Conservation (phyloP, 2,888 invertebrate species). For the Phorcus lineatus region DNA sequence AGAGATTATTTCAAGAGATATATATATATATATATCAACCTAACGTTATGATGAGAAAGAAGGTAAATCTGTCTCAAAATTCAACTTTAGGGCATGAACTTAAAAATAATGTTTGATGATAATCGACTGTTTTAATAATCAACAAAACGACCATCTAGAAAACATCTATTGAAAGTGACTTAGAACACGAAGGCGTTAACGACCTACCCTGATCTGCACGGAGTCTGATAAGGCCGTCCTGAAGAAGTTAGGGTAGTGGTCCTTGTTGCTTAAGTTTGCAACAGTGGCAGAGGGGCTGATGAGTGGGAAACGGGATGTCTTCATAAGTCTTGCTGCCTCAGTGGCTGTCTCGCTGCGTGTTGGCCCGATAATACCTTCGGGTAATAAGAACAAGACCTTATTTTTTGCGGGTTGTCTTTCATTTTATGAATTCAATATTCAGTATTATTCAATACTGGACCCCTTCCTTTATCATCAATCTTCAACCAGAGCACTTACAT, state of each 20-base stretch:
- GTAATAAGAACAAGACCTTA: not conserved
- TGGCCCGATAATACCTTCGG: conserved; percentile 61
- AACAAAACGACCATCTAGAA: no score
- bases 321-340: conserved; percentile 49
- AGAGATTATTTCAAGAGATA: not conserved
- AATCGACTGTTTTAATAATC: no score
- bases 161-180: not conserved
- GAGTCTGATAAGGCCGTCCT: conserved; percentile 52
- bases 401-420: not conserved
- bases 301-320: conserved; percentile 52
- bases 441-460: no score
- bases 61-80: no score
- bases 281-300: conserved; percentile 59
- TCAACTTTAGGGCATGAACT: no score
- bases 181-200: not conserved
- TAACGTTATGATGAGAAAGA: no score
- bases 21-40: not conserved
- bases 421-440: no score
- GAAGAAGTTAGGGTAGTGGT: conserved; percentile 45
- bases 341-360: conserved; percentile 52
- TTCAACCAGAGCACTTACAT: no score
- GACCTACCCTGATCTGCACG: conserved; percentile 49
- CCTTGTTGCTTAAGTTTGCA: conserved; percentile 45
- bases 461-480: no score
- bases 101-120: no score